Evolutionary conservation across 2,797 vertebrate species (phyloP), one percentile per base, ranked within the genome.

Genomic region (Betta splendens): DNA sequence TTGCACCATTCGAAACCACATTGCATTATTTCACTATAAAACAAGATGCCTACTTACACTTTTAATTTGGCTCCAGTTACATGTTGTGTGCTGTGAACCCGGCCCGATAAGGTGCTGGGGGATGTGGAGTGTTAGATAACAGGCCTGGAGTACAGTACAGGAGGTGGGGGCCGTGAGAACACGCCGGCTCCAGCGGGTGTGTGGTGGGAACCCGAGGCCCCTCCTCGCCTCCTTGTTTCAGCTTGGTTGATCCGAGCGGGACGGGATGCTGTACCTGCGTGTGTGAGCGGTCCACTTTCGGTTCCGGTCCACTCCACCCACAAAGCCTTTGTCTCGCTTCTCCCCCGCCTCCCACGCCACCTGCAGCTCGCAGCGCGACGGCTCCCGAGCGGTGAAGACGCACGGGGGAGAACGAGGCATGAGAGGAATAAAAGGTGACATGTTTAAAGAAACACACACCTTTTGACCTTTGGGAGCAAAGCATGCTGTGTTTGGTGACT

Each of bases 171-270:
- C 5, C 28, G 22, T 52, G 57, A 37, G 72, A 49, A 47, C 29
- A 80, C 58, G 72, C 54, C 52, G 47, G 89, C 91, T 91, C 87
- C 85, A 83, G 89, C 88, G 90, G 85, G 89, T 92, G 90, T 89
- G 86, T 92, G 92, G 92, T 94, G 93, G 92, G 93, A 94, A 94
- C 89, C 84, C 85, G 87, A 85, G 88, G 76, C 79, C 77, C 87
- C 87, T 88, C 86, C 90, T 87, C 61, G 86, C 87, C 91, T 90
- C 90, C 92, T 89, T 87, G 90, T 94, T 94, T 94, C 89, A 91
- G 92, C 90, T 94, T 90, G 63, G 86, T 90, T 92, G 92, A 93
- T 93, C 92, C 37, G 56, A 56, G 62, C 45, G 29, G 37, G 83
- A 89, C 76, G 81, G 91, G 89, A 87, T 90, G 88, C 92, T 92